Percentiles rank a stretch among this genome's conserved stretches.
Evolutionary conservation across 1,140 invertebrate genomes (phyloP).

Genomic region (Schlechtendalia chinensis): DNA sequence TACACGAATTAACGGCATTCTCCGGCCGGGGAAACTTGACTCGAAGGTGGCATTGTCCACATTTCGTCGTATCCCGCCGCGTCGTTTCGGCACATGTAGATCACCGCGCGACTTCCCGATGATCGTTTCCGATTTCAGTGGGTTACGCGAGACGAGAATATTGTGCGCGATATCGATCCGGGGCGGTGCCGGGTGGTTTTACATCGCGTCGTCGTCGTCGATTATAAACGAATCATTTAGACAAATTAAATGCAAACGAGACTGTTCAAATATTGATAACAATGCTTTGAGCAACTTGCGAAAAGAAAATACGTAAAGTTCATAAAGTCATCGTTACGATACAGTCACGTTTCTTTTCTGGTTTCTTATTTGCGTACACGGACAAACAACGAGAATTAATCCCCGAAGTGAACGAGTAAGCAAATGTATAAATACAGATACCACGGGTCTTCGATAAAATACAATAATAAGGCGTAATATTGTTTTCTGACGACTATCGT

Average conservation of each 20-base stretch:
- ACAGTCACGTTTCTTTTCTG: background rate
- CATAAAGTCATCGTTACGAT: background rate
- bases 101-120: background rate
- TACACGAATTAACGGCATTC: constrained; percentile 7
- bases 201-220: too few species aligned
- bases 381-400: constrained; percentile 8
- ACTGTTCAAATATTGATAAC: too few species aligned
- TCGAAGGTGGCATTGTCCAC: too few species aligned
- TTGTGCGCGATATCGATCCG: background rate
- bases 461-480: too few species aligned
- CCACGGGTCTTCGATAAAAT: too few species aligned
- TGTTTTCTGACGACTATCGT: too few species aligned
- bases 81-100: background rate
- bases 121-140: background rate
- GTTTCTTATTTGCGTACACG: background rate
- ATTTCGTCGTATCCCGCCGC: too few species aligned
- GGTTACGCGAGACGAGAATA: too few species aligned
- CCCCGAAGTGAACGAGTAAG: background rate
- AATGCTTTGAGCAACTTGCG: background rate
- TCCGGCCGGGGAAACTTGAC: background rate
- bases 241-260: background rate
- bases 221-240: background rate
- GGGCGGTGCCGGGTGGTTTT: too few species aligned
- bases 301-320: background rate
- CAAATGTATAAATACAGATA: background rate